Evolutionary conservation across 2,888 invertebrate species (phyloP).

Genomic region (Pheosia tremula): DNA sequence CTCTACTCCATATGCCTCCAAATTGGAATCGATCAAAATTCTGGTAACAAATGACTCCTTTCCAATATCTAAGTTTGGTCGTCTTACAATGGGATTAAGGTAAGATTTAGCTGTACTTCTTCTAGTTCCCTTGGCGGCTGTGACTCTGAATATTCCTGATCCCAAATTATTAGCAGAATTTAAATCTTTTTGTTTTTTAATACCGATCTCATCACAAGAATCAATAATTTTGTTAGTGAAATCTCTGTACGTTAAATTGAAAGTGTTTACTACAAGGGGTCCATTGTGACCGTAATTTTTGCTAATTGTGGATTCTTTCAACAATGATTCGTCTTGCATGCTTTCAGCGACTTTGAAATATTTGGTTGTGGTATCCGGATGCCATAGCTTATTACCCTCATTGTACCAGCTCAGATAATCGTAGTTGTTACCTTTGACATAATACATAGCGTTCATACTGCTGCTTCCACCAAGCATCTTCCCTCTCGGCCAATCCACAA

Average conservation of each 20-base stretch:
- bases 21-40: constrained; percentile 21
- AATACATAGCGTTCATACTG: constrained; percentile 3
- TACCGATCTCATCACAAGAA: constrained; percentile 75
- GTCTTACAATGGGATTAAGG: constrained; percentile 45
- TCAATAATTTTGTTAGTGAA: constrained; percentile 52
- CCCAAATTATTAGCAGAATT: constrained; percentile 69
- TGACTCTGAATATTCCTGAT: constrained; percentile 73
- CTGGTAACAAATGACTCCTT: constrained; percentile 23
- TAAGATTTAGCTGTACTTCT: constrained; percentile 85
- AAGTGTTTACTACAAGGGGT: constrained; percentile 70
- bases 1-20: constrained; percentile 26
- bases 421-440: neutral
- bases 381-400: constrained; percentile 1
- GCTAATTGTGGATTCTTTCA: constrained; percentile 38
- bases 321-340: constrained; percentile 47
- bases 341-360: constrained; percentile 81
- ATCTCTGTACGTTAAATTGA: constrained; percentile 65
- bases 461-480: constrained; percentile 1
- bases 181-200: constrained; percentile 58
- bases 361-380: neutral
- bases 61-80: constrained; percentile 27
- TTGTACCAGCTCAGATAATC: constrained; percentile 1
- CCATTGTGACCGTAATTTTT: constrained; percentile 68
- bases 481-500: neutral
- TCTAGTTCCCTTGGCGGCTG: constrained; percentile 71